Conservation (phyloP, 2,113 vertebrate species). For the Tachysurus vachellii region DNA sequence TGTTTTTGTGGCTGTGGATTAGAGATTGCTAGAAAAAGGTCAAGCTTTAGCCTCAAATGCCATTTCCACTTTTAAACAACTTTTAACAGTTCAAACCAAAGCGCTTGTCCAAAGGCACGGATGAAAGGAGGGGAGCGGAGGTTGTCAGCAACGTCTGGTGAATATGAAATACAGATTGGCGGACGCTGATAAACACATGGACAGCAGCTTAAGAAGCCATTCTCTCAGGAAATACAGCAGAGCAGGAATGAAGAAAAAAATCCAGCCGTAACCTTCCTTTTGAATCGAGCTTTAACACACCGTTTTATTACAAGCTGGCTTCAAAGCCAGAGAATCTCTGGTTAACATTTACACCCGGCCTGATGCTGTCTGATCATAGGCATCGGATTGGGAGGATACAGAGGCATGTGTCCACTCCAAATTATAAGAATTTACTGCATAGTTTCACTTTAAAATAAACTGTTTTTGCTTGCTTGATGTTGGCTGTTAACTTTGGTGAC, state of each 20-base stretch:
- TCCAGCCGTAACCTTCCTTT: constrained; percentile 34
- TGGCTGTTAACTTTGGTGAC: neutral
- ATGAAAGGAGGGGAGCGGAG: constrained; percentile 43
- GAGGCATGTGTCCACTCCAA: neutral
- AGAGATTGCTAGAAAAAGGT: constrained; percentile 59
- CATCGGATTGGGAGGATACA: neutral
- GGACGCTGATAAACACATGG: constrained; percentile 43
- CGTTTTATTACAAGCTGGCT: constrained; percentile 46
- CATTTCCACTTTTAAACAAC: constrained; percentile 62
- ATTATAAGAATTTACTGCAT: neutral
- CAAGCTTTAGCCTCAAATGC: constrained; percentile 57
- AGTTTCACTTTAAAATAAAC: too few species aligned
- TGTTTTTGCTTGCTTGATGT: neutral
- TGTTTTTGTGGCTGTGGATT: constrained; percentile 47
- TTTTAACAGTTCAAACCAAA: constrained; percentile 54
- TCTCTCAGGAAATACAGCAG: constrained; percentile 23
- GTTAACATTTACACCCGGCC: constrained; percentile 45
- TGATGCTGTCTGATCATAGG: constrained; percentile 15
- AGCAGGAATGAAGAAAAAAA: neutral
- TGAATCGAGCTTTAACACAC: constrained; percentile 36
- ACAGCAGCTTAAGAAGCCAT: constrained; percentile 4
- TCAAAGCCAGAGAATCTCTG: constrained; percentile 31
- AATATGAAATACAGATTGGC: constrained; percentile 51
- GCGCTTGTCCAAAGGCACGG: constrained; percentile 47
- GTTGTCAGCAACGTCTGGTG: constrained; percentile 29